These are phyloP conservation scores for Colletes latitarsis DNA, from an alignment of 1,140 invertebrate species.

Conservation along the genomic window DNA sequence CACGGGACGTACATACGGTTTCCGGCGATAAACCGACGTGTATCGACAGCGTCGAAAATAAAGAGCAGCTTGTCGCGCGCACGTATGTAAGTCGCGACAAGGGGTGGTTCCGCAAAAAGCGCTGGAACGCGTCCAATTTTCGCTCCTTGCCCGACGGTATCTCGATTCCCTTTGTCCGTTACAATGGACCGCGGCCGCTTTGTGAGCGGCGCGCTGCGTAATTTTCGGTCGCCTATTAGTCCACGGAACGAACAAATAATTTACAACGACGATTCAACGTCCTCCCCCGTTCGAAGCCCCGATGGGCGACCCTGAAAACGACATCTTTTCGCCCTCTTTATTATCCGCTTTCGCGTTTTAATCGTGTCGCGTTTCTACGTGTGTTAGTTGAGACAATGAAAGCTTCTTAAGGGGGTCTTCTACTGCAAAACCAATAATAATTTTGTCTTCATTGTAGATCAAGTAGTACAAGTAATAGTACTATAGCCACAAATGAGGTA, in stretches of 20 bases:
- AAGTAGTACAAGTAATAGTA: too few species aligned
- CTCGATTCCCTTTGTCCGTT: constrained; percentile 24
- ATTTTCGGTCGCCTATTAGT: constrained; percentile 34
- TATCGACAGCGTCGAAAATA: not conserved
- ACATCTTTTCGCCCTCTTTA: not conserved
- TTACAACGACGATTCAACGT: not conserved
- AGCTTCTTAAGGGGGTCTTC: not conserved
- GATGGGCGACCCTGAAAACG: not conserved
- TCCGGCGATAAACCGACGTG: not conserved
- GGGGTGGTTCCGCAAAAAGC: not conserved
- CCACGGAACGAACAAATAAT: constrained; percentile 18
- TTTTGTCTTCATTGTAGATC: too few species aligned
- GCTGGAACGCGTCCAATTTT: constrained; percentile 41
- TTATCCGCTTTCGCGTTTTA: not conserved
- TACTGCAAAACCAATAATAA: too few species aligned
- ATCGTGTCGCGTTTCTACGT: not conserved
- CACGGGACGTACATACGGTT: too few species aligned
- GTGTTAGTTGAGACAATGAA: not conserved
- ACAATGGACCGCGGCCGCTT: constrained; percentile 11
- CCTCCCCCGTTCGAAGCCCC: not conserved
- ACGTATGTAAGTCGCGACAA: not conserved
- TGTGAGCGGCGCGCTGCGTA: constrained; percentile 19
- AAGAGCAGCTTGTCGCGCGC: not conserved
- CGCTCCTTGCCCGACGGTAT: not conserved
- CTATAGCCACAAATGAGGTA: too few species aligned